A percentile compares a stretch with the other conserved stretches of the same genome.
These are phyloP conservation scores for Julus scandinavius DNA, from an alignment of 2,888 invertebrate genomes.

Conservation along the genomic window DNA sequence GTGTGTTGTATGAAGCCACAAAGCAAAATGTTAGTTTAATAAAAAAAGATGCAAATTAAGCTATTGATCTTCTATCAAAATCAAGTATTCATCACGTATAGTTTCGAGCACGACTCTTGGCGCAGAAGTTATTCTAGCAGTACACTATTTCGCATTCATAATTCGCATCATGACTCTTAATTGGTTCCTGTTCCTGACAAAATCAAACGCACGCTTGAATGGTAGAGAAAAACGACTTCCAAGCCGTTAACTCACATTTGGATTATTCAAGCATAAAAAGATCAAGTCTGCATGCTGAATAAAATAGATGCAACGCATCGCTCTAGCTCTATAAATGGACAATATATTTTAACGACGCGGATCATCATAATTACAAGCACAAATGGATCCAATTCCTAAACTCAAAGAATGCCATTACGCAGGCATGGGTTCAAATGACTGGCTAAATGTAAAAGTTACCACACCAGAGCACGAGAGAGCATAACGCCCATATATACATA, in stretches of 20 bases:
- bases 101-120: constrained; percentile 21
- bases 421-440: constrained; percentile 2
- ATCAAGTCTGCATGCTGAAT: constrained; percentile 35
- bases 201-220: constrained; percentile 46
- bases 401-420: constrained; percentile 26
- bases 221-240: constrained; percentile 41
- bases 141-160: constrained; percentile 42
- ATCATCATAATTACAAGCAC: constrained; percentile 46
- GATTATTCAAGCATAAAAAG: constrained; percentile 44
- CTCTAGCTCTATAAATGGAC: constrained; percentile 41
- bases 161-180: constrained; percentile 45
- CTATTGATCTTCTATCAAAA: constrained; percentile 44
- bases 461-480: neutral
- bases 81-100: constrained; percentile 43
- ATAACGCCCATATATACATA: neutral
- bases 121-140: constrained; percentile 2
- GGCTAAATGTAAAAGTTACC: neutral
- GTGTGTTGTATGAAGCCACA: constrained; percentile 36
- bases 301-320: constrained; percentile 40
- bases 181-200: constrained; percentile 46
- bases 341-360: constrained; percentile 40
- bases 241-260: constrained; percentile 37
- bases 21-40: constrained; percentile 45
- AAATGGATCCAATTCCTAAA: constrained; percentile 45
- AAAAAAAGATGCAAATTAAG: constrained; percentile 45